Base-by-base conservation (phyloP, 2,888 invertebrate genomes). In the Phyllotreta cruciferae region DNA sequence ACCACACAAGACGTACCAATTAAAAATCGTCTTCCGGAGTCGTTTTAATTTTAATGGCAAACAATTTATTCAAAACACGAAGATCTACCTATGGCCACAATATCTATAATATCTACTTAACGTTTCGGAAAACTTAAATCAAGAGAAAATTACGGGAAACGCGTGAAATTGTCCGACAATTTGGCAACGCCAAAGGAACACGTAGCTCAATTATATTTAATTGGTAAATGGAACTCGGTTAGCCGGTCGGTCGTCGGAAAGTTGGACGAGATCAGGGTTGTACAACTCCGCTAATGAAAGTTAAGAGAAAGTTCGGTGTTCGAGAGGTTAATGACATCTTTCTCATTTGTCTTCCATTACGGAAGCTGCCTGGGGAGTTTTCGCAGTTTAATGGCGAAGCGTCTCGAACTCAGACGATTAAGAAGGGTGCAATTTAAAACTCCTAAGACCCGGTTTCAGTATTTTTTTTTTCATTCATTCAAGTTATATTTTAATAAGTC, bases 221-320 rank as follows among this genome's bases (percentile, higher is more conserved):
- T 80, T 75, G 74, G 70, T 68, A 72, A 62, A 71, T 74, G 74
- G 74, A 75, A 77, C 74, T 79, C 77, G 79, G 79, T 79, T 79
- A 78, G 73, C 74, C 75, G 79, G 79, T 79, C 60, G 60, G 62
- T 58, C 79, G 79, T 79, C 78, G 76, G 74, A 79, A 78, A 78
- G 78, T 80, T 80, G 79, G 78, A 79, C 78, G 77, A 80, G 80
- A 80, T 80, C 79, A 79, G 78, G 78, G 77, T 75, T 75, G 62
- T 70, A 53, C 38, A 62, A 55, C 56, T 57, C 47, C 66, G 71
- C 74, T 77, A 76, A 77, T 77, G 77, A 77, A 77, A 77, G 74
- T 77, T 75, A 68, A 75, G 74, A 73, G 74, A 75, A 76, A 77
- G 76, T 77, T 78, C 74, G 73, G 69, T 71, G 73, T 68, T 70